Evolutionary conservation across 2,113 vertebrate species (phyloP), one percentile per base, ranked within the genome.

Genomic region (Phasianus colchicus): DNA sequence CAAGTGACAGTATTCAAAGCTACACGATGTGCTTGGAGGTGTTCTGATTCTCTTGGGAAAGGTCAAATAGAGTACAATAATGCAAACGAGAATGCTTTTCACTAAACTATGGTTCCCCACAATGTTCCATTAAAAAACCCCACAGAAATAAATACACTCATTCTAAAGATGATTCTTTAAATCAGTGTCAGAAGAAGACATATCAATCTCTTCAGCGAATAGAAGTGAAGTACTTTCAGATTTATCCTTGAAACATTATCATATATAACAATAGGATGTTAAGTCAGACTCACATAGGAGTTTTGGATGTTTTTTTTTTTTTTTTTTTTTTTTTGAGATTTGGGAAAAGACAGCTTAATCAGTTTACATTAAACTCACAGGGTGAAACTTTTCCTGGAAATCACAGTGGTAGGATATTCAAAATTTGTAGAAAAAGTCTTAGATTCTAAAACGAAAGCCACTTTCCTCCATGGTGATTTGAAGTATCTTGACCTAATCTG

Each of bases 71-170:
- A 57, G 77, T 52, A 50, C 29, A 88, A 47, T 43, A 80, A 87
- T 27, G 43, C 63, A 95, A 95, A 88, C 71, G 65, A 91, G 65
- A 88, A 93, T 71, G 45, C 29, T 91, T 73, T 47, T 40, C 72
- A 42, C 76, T 60, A 69, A 86, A 83, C 73, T 85, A 50, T 83
- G 78, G 55, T 73, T 89, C 27, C 20, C 11, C 22, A 63, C 75
- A 82, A 75, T 69, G 61, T 67, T 90, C 38, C 50, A 43, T 85
- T 52, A 92, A 30, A 89, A 85, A 83, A 57, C 8, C 13, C 24
- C 38, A 77, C 13, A 60, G 50, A 80, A 91, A 80, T 47, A 83
- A 47, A 88, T n/a, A 52, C 21, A 27, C 5, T 52, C 29, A 17
- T 5, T 77, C 30, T 63, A 83, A 76, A 60, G 55, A 77, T 7